Evolutionary conservation across 1,140 invertebrate genomes (phyloP), one percentile per base, ranked within the genome.

Genomic region (Odontomachus brunneus): DNA sequence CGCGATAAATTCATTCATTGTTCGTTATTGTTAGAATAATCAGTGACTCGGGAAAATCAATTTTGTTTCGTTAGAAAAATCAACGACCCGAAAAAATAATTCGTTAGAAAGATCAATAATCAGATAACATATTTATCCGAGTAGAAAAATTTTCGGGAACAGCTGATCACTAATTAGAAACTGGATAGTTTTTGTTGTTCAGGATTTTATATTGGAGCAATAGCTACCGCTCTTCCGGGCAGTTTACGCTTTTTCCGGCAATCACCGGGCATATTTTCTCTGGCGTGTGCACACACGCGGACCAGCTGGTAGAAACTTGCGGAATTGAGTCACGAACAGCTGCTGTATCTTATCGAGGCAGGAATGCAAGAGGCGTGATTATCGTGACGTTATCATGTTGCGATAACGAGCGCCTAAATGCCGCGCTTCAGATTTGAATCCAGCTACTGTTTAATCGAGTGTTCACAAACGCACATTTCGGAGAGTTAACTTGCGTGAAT

Each of bases 351-450:
- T 84, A 84, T 86, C 84, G 75, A 22, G 55, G 1, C 17, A 71
- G 75, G 83, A 84, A 86, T 86, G 83, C 67, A 53, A 9, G 49
- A 72, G 48, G 62, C 12, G 24, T 9, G 67, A 86, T 84, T 84
- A 71, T 84, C 53, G 65, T 57, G 33, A 48, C 60, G 33, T 72
- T 80, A 80, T 84, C 73, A 26, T 38, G 11, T 17, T 5, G 14
- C 38, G 74, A 86, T 84, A 84, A 81, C 53, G 15, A 63, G 57
- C 67, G 26, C 3, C 60, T 38, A 53, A 59, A 60, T 78, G 51
- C 26, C 60, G 24, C 55, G 44, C 11, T 67, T 15, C 33, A 55
- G 57, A 82, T 85, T 86, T 69, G 33, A 38, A 69, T 62, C 49
- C 48, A 33, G 17, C 62, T 69, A 74, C 69, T 57, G 83, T 84